phyloP scores from a whole-genome alignment of 2,797 vertebrate species.

The Chaetophractus vellerosus region DNA sequence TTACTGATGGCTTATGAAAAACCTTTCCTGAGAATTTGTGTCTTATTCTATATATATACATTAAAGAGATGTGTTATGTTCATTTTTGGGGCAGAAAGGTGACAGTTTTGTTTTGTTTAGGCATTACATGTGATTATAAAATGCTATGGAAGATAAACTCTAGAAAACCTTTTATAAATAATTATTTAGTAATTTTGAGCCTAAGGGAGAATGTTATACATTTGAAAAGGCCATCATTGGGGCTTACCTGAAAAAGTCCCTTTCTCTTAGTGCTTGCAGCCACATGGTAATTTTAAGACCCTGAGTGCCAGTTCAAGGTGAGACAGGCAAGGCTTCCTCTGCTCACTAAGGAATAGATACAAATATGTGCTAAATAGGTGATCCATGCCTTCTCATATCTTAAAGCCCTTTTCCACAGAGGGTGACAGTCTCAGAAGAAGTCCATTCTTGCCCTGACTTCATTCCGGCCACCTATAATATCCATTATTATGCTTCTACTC shows the following conservation, averaged over 20 bases:
- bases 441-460: constrained; percentile 68
- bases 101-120: constrained; percentile 73
- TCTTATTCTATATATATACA: constrained; percentile 51
- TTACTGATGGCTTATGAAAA: constrained; percentile 44
- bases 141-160: constrained; percentile 34
- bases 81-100: constrained; percentile 60
- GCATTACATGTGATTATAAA: constrained; percentile 69
- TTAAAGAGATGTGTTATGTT: constrained; percentile 70
- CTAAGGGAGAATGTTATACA: background rate
- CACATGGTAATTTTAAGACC: constrained; percentile 63
- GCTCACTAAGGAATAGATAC: constrained; percentile 20
- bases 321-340: constrained; percentile 76
- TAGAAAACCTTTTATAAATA: constrained; percentile 67
- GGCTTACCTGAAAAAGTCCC: constrained; percentile 33
- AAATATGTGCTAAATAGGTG: constrained; percentile 69
- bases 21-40: constrained; percentile 46
- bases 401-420: constrained; percentile 42
- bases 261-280: constrained; percentile 41
- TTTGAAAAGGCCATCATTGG: constrained; percentile 66
- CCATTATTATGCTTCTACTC: background rate
- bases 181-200: constrained; percentile 45
- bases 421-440: constrained; percentile 73
- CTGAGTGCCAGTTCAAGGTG: constrained; percentile 53
- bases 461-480: constrained; percentile 59
- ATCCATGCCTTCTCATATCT: constrained; percentile 46